phyloP scores from a whole-genome alignment of 2,888 invertebrate species.

The Cheiracanthium punctorium region DNA sequence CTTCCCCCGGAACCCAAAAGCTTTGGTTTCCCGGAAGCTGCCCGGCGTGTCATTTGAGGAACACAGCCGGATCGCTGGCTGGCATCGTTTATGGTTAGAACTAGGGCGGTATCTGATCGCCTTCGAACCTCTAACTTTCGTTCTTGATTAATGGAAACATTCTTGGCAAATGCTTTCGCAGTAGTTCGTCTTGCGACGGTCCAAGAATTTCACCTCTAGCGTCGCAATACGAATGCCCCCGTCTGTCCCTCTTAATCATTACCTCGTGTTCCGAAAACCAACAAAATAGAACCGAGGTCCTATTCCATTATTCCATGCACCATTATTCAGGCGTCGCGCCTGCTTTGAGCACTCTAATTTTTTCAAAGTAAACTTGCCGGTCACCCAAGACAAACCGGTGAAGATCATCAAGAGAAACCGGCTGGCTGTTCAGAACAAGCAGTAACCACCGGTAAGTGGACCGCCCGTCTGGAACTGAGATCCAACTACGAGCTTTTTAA shows the following conservation, averaged over 20 bases:
- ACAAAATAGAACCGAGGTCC: conserved; percentile 61
- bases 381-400: conserved; percentile 39
- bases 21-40: conserved; percentile 80
- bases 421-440: no score
- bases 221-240: conserved; percentile 74
- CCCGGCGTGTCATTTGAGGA: conserved; percentile 80
- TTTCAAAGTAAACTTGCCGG: conserved; percentile 55
- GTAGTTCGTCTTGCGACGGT: conserved; percentile 80
- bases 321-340: conserved; percentile 54
- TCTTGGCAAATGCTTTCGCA: conserved; percentile 84
- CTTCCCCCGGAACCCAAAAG: conserved; percentile 57
- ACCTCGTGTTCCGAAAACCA: conserved; percentile 34
- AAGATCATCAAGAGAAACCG: conserved; percentile 62
- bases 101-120: conserved; percentile 83
- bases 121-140: conserved; percentile 83
- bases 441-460: conserved; percentile 15
- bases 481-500: conserved; percentile 82
- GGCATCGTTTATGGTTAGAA: conserved; percentile 82
- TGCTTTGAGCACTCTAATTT: conserved; percentile 55
- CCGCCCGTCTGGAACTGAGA: conserved; percentile 75
- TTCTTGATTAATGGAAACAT: conserved; percentile 83
- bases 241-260: conserved; percentile 11
- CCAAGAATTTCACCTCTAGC: conserved; percentile 82
- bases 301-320: conserved; percentile 59
- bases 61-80: conserved; percentile 81